Base-by-base conservation (phyloP, 2,797 vertebrate species). In the Eospalax fontanierii region DNA sequence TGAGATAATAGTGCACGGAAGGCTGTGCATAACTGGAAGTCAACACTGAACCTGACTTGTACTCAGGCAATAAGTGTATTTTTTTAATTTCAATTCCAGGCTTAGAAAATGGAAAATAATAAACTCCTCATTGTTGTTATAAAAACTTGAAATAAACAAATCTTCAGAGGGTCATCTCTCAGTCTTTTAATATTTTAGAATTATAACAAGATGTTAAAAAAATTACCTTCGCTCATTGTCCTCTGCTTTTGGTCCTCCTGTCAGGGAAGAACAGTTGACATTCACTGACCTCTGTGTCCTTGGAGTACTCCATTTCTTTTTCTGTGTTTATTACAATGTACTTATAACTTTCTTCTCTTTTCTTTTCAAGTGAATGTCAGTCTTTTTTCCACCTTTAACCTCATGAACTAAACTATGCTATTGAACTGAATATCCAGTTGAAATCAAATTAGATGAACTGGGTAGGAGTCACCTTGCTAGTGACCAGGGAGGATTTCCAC, bases 381-480 rank as follows among this genome's bases (percentile, higher is more conserved):
- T 28, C 46, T 88, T 95, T 88, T 83, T 28, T 59, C 7, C 43
- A 90, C 24, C 16, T 33, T 57, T 68, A 78, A 68, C 40, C 92
- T 65, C 4, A 40, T 74, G 22, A 57, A 24, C 16, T 75, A 87
- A 40, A 33, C 61, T 75, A 24, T 74, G 1, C 10, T 8, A 74
- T 61, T 63, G 43, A 8, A 28, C 50, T 94, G 38, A 94, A 83
- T 89, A 68, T 65, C 6, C n/a, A n/a, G 2, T 38, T 78, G 35
- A 78, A 94, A 57, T 75, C 21, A 74, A 88, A 88, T 95, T 80
- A 88, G 16, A 54, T 43, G 73, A 93, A 82, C 28, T 78, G n/a
- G 14, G n/a, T 30, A 76, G 43, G 61, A 57, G 68, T 22, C 76
- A 2, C 40, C 30, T 76, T 73, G 21, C 68, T 33, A 35, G 61